A percentile compares a stretch with the other conserved stretches of the same genome.
Evolutionary conservation across 2,888 invertebrate species (phyloP).

Genomic region (Cephonodes hylas): DNA sequence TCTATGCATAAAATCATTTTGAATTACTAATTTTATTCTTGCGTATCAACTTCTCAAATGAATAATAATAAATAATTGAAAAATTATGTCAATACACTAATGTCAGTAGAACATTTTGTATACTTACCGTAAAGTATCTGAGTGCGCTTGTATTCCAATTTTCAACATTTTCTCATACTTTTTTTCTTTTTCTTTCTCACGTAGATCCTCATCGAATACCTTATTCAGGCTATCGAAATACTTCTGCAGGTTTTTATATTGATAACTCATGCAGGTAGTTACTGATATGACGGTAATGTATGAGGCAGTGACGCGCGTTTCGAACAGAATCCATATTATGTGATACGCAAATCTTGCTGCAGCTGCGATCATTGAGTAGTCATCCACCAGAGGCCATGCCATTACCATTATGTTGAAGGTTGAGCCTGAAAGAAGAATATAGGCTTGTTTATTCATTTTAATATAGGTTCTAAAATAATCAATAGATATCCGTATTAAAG

Average conservation of each 20-base stretch:
- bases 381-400: slow-evolving; percentile 46
- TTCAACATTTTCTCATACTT: slow-evolving; percentile 43
- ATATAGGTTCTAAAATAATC: too few relatives aligned
- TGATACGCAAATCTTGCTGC: slow-evolving; percentile 33
- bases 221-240: slow-evolving; percentile 31
- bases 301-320: slow-evolving; percentile 29
- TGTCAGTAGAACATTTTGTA: too few relatives aligned
- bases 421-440: slow-evolving; percentile 25
- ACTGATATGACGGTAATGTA: slow-evolving; percentile 39
- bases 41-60: too few relatives aligned
- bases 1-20: too few relatives aligned
- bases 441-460: too few relatives aligned
- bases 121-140: slow-evolving; percentile 46
- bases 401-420: slow-evolving; percentile 47
- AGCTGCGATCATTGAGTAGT: slow-evolving; percentile 32
- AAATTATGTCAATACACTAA: too few relatives aligned
- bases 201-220: slow-evolving; percentile 26
- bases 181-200: slow-evolving; percentile 35
- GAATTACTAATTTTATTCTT: too few relatives aligned
- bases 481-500: too few relatives aligned
- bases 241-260: slow-evolving; percentile 34
- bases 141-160: slow-evolving; percentile 50
- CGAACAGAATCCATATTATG: slow-evolving; percentile 44
- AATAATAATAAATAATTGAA: too few relatives aligned
- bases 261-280: slow-evolving; percentile 38